Evolutionary conservation across 1,140 invertebrate species (phyloP).

Genomic region (Oncopodura yosiiana): DNA sequence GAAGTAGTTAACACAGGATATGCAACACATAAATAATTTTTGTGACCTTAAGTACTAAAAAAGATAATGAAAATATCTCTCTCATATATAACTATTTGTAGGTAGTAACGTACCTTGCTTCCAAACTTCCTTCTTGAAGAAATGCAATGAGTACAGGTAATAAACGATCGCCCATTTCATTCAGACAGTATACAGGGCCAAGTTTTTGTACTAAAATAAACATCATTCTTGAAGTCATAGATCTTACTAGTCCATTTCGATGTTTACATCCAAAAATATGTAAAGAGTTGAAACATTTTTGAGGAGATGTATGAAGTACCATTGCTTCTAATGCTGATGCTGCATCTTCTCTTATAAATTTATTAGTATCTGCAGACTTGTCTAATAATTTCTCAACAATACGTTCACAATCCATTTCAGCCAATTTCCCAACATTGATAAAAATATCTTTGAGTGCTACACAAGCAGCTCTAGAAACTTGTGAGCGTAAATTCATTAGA

Average conservation of each 20-base stretch:
- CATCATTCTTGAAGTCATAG: slow-evolving; percentile 64
- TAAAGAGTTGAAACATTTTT: slow-evolving; percentile 49
- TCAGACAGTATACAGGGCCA: slow-evolving; percentile 62
- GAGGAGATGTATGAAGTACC: slow-evolving; percentile 56
- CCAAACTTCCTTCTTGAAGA: slow-evolving; percentile 71
- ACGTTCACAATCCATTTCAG: slow-evolving; percentile 83
- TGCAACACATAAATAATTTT: background rate
- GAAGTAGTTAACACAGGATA: background rate
- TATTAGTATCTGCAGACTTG: slow-evolving; percentile 83
- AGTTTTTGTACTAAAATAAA: slow-evolving; percentile 53
- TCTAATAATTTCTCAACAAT: slow-evolving; percentile 66
- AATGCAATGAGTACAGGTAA: slow-evolving; percentile 69
- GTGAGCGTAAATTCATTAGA: slow-evolving; percentile 75
- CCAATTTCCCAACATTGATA: slow-evolving; percentile 51
- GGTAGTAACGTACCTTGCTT: slow-evolving; percentile 55
- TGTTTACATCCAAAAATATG: slow-evolving; percentile 60
- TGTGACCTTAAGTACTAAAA: slow-evolving; percentile 2
- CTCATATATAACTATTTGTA: background rate
- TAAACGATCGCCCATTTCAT: slow-evolving; percentile 61
- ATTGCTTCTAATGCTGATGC: slow-evolving; percentile 69
- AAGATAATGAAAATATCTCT: slow-evolving; percentile 5
- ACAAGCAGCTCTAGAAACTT: slow-evolving; percentile 77
- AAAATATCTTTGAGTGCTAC: slow-evolving; percentile 68
- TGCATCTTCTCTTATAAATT: slow-evolving; percentile 78
- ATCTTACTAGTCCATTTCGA: slow-evolving; percentile 73